Percentiles rank a stretch among this genome's conserved stretches.
Conservation (phyloP, 2,113 vertebrate species). For the Erythrolamprus reginae region DNA sequence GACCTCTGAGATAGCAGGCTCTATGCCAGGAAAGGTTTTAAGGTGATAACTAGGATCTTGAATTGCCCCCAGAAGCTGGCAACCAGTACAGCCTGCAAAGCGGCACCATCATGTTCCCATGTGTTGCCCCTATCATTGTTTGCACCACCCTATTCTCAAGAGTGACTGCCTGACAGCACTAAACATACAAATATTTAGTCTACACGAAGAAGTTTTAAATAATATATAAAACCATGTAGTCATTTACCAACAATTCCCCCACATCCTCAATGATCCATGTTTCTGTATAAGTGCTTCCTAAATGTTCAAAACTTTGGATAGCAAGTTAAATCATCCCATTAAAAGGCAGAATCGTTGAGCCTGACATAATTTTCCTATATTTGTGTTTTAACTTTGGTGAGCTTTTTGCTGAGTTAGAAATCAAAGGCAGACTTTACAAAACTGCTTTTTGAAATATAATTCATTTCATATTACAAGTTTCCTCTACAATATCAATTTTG, state of each 20-base stretch:
- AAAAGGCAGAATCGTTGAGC: not conserved
- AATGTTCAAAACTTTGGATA: not conserved
- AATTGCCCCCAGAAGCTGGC: not conserved
- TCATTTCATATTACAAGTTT: conserved; percentile 50
- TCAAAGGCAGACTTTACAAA: conserved; percentile 53
- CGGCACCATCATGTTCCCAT: not conserved
- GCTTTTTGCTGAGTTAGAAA: conserved; percentile 55
- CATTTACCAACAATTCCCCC: not conserved
- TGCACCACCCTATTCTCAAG: not conserved
- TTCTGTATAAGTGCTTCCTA: not conserved
- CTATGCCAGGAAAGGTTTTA: not conserved
- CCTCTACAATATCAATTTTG: conserved; percentile 38
- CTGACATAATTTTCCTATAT: not conserved
- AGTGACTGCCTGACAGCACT: not conserved
- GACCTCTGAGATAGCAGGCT: not conserved
- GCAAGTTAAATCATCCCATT: not conserved
- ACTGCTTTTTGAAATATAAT: conserved; percentile 40
- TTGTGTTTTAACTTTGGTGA: conserved; percentile 34
- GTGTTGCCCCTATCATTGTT: not conserved
- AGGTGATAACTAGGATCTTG: not conserved
- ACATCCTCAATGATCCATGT: not conserved
- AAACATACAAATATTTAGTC: not conserved
- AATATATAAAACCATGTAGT: not conserved
- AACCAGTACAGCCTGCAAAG: not conserved
- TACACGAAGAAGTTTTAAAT: not conserved